Evolutionary conservation across 2,888 invertebrate species (phyloP), one percentile per base, ranked within the genome.

Genomic region (Drosophila paranaensis): DNA sequence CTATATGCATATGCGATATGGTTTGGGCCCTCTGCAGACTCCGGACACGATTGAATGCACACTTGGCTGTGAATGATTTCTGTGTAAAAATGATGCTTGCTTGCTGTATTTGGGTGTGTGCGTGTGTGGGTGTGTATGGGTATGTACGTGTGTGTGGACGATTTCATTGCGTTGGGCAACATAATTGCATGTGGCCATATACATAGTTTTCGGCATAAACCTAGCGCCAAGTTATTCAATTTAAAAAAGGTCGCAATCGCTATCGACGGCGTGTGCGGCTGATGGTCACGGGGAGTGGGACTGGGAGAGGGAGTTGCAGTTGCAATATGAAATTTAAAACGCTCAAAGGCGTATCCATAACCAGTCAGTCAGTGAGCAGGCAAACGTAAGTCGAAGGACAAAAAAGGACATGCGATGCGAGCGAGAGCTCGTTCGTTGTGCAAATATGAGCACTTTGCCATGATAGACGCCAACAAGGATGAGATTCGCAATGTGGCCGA

Each of bases 281-380:
- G 27, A 6, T 27, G 27, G 27, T 4, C 27, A 20, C 20, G 20
- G 20, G 1, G 20, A 20, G 20, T 20, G 20, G 20, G 20, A 20
- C 11, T 11, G 35, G 11, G 0, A 11, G 35, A 35, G 54, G 30
- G 25, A 20, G 60, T 60, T 66, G 89, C 85, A 85, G 85, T 84
- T 84, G 86, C 90, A 87, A 87, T 89, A 87, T 89, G 88, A 89
- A 87, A 87, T 88, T 89, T 82, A 81, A 87, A 88, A 88, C 90
- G 90, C 88, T 89, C 86, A 81, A 82, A 87, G 86, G 86, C 88
- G 74, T 87, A 87, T 89, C 86, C 86, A 88, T 87, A 89, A 88
- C 86, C 86, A 81, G 83, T 71, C 81, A 67, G 63, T 70, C 62
- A 62, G 63, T 57, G 68, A 64, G 74, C 76, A 60, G 66, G 76